Conservation (phyloP, 1,140 invertebrate genomes). For the Nephila pilipes region DNA sequence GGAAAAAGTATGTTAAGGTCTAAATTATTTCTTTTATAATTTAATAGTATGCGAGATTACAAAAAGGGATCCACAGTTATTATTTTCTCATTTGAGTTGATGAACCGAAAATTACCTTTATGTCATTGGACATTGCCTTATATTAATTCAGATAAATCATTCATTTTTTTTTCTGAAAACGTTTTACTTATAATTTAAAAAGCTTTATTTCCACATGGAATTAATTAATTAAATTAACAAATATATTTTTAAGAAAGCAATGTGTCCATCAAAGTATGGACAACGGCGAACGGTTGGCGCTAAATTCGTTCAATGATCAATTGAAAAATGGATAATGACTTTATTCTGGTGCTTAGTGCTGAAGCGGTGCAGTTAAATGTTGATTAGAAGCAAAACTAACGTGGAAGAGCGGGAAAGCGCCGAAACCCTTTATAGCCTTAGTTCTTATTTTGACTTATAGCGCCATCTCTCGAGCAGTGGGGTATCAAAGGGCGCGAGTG, state of each 20-base stretch:
- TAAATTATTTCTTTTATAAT: neutral
- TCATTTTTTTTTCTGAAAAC: too few relatives aligned
- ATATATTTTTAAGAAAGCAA: too few relatives aligned
- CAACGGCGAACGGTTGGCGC: neutral
- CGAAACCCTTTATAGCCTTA: neutral
- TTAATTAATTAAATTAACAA: too few relatives aligned
- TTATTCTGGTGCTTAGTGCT: neutral
- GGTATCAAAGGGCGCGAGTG: neutral
- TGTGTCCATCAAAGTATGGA: too few relatives aligned
- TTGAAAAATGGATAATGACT: neutral
- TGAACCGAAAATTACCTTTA: too few relatives aligned
- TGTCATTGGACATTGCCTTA: too few relatives aligned
- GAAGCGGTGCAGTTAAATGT: neutral
- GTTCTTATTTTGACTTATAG: conserved; percentile 23
- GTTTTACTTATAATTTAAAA: too few relatives aligned
- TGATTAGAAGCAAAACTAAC: neutral
- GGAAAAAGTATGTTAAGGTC: neutral
- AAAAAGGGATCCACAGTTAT: too few relatives aligned
- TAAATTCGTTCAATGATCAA: neutral
- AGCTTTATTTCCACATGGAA: too few relatives aligned
- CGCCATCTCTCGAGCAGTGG: conserved; percentile 54
- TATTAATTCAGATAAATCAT: too few relatives aligned
- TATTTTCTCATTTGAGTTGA: too few relatives aligned
- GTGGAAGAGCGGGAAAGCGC: neutral
- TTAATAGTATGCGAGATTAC: neutral